Conservation (phyloP, 2,113 vertebrate species). For the Ramphastos sulfuratus region DNA sequence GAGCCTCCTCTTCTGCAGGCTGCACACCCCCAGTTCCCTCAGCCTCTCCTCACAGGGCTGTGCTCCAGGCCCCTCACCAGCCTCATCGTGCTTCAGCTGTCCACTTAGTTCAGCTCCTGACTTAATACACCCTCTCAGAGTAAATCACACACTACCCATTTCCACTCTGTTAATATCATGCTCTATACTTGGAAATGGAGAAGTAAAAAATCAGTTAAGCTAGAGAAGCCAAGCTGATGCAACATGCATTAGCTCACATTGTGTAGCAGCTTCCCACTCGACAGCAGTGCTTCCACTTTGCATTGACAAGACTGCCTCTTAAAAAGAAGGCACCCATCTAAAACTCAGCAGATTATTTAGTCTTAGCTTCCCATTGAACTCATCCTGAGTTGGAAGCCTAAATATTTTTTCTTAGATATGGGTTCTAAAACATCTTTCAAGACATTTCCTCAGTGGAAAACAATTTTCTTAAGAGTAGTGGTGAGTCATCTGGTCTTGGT, state of each 20-base stretch:
- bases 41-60: too few species aligned
- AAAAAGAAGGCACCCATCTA: background rate
- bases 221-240: conserved; percentile 8
- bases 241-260: conserved; percentile 1
- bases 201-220: background rate
- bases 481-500: conserved; percentile 41
- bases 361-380: background rate
- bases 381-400: background rate
- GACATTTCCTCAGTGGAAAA: conserved; percentile 1
- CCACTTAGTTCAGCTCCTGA: background rate
- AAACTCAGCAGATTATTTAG: conserved; percentile 13
- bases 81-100: background rate
- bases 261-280: conserved; percentile 24
- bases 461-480: conserved; percentile 23
- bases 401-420: conserved; percentile 20
- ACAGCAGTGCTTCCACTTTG: conserved; percentile 3
- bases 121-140: background rate
- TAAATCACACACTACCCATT: background rate
- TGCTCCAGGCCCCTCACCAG: too few species aligned
- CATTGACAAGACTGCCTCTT: background rate
- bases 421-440: conserved; percentile 1
- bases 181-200: background rate
- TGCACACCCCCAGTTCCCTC: too few species aligned
- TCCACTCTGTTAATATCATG: background rate
- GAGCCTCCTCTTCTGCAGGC: too few species aligned